Percentiles rank a stretch among this genome's conserved stretches.
phyloP scores from a whole-genome alignment of 2,113 vertebrate genomes.

The Strigops habroptila region DNA sequence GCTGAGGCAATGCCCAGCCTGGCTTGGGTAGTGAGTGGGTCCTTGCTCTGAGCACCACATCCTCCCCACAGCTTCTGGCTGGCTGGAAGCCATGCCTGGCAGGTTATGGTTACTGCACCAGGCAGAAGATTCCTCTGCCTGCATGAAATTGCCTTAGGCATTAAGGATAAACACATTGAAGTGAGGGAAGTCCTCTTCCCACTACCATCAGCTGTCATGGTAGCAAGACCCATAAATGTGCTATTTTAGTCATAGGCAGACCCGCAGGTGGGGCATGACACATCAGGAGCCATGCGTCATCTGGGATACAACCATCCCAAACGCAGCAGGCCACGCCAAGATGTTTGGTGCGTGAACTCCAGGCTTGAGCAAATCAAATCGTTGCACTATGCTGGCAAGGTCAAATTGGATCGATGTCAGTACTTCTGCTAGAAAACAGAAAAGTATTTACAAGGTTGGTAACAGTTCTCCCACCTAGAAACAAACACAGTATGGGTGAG shows the following conservation, averaged over 20 bases:
- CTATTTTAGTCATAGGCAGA: background rate
- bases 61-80: background rate
- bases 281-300: accelerated
- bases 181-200: background rate
- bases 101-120: background rate
- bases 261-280: background rate
- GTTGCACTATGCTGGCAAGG: background rate
- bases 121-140: background rate
- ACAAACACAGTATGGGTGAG: accelerated
- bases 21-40: accelerated
- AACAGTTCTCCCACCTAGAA: background rate
- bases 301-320: background rate
- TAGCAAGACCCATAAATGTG: background rate
- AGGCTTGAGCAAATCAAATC: background rate
- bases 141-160: background rate
- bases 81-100: background rate
- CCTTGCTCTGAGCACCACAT: background rate
- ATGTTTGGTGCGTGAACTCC: background rate
- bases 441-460: background rate
- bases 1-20: background rate
- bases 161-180: background rate
- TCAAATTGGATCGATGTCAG: background rate
- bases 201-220: background rate
- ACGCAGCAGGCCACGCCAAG: background rate
- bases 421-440: background rate